Conservation (phyloP, 2,113 vertebrate genomes). For the Coregonus clupeaformis region DNA sequence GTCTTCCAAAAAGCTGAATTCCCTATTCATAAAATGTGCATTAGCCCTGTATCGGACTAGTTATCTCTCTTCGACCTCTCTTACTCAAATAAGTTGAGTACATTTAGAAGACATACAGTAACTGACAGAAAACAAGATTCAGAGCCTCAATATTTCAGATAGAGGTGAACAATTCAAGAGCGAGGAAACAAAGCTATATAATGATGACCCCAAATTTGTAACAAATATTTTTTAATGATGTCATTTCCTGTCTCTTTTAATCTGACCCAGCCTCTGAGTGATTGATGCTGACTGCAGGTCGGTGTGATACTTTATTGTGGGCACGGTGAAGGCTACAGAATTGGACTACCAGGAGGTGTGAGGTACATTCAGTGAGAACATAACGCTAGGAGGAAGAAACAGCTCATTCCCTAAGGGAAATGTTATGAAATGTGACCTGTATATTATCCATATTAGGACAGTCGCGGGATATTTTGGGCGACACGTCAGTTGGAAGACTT, state of each 20-base stretch:
- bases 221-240: slow-evolving; percentile 29
- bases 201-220: slow-evolving; percentile 32
- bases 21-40: slow-evolving; percentile 48
- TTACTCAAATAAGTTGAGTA: slow-evolving; percentile 32
- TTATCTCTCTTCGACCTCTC: slow-evolving; percentile 39
- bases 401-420: no score
- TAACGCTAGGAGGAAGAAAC: no score
- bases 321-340: background rate
- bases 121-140: slow-evolving; percentile 36
- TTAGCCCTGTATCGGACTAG: slow-evolving; percentile 14
- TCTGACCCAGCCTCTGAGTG: slow-evolving; percentile 1
- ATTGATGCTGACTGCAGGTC: slow-evolving; percentile 19
- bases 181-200: background rate
- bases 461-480: no score
- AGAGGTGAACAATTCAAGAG: slow-evolving; percentile 13
- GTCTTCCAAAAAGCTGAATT: slow-evolving; percentile 24
- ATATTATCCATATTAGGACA: no score
- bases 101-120: slow-evolving; percentile 36
- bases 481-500: no score
- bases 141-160: slow-evolving; percentile 44
- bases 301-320: slow-evolving; percentile 12
- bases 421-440: no score
- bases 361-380: no score
- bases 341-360: background rate
- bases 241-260: slow-evolving; percentile 25